A percentile compares a stretch with the other conserved stretches of the same genome.
These are phyloP conservation scores for Philonicus albiceps DNA, from an alignment of 2,888 invertebrate genomes.

Conservation along the genomic window DNA sequence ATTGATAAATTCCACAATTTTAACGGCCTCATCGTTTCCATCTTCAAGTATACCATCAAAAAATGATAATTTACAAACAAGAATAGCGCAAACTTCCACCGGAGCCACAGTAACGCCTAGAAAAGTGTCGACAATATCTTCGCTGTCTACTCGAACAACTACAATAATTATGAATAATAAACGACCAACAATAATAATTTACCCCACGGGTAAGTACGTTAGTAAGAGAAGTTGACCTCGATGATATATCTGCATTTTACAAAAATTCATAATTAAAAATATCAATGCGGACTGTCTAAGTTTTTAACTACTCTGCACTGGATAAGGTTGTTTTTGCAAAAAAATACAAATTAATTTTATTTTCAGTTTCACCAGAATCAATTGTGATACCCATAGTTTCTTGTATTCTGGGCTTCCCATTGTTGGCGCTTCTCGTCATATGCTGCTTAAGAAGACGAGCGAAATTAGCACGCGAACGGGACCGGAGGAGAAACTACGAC, in stretches of 20 bases:
- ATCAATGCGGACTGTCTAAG: no score
- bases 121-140: constrained; percentile 19
- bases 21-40: not conserved
- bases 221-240: not conserved
- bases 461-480: constrained; percentile 83
- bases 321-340: no score
- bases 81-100: not conserved
- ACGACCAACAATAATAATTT: constrained; percentile 75
- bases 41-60: not conserved
- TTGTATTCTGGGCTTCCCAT: constrained; percentile 88
- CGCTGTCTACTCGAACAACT: not conserved
- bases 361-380: constrained; percentile 85
- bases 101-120: not conserved
- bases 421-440: constrained; percentile 84
- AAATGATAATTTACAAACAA: not conserved
- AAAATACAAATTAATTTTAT: no score
- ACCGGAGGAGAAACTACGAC: constrained; percentile 81
- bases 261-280: no score
- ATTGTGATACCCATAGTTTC: constrained; percentile 89
- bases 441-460: constrained; percentile 85
- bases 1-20: not conserved
- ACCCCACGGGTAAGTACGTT: constrained; percentile 72
- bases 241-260: no score
- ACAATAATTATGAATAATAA: constrained; percentile 67
- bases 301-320: no score